Conservation (phyloP, 2,888 invertebrate genomes). For the Acanthococcus lagerstroemiae region DNA sequence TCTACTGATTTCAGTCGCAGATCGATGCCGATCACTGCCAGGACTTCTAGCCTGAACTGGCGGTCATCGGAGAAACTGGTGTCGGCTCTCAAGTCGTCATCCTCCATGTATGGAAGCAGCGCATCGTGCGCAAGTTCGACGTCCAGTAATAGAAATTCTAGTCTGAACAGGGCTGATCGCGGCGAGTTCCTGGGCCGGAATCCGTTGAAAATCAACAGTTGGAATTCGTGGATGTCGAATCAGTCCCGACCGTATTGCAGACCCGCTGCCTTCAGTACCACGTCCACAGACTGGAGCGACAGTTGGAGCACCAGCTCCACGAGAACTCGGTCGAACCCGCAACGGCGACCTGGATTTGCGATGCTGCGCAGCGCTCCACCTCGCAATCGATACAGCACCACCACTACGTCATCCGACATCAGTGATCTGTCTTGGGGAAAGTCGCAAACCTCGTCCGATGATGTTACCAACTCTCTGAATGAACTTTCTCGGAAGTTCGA, state of each 20-base stretch:
- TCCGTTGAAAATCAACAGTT: no score
- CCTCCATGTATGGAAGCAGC: no score
- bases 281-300: neutral
- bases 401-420: no score
- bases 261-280: neutral
- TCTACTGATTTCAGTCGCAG: neutral
- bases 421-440: neutral
- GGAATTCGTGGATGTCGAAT: neutral
- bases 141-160: neutral
- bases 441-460: neutral
- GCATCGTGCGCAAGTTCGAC: no score
- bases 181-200: no score
- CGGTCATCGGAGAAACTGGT: no score
- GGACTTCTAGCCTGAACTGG: no score
- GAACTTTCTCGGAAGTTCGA: slow-evolving; percentile 13
- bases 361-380: neutral
- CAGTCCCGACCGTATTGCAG: neutral
- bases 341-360: neutral
- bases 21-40: neutral
- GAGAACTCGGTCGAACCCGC: neutral
- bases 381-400: neutral
- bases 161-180: neutral
- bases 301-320: neutral
- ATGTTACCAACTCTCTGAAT: slow-evolving; percentile 12
- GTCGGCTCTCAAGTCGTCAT: no score